Evolutionary conservation across 2,888 invertebrate species (phyloP).

Genomic region (Dicyrtomina minuta): DNA sequence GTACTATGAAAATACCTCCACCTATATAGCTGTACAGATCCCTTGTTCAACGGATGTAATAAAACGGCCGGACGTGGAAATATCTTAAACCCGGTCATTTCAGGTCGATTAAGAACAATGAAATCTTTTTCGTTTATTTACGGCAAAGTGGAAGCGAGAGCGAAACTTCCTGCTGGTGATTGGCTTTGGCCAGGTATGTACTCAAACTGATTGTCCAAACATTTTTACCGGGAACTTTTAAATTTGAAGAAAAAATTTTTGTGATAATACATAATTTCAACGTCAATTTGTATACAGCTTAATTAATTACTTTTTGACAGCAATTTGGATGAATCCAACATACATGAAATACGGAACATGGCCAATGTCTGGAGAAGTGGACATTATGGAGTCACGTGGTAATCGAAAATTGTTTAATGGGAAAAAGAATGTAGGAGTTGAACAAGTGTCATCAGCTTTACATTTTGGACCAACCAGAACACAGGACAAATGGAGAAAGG

Average conservation of each 20-base stretch:
- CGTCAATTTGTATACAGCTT: not conserved
- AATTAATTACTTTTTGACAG: not conserved
- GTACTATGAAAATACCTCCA: not conserved
- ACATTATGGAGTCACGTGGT: conserved; percentile 70
- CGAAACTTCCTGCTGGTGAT: conserved; percentile 71
- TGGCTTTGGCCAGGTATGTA: conserved; percentile 65
- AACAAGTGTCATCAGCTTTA: not conserved
- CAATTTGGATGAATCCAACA: conserved; percentile 25
- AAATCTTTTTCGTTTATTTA: conserved; percentile 67
- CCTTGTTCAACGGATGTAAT: conserved; percentile 60
- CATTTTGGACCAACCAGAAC: conserved; percentile 11
- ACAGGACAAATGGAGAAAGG: not conserved
- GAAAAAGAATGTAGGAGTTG: conserved; percentile 65
- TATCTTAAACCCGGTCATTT: conserved; percentile 67
- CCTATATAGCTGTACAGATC: conserved; percentile 17
- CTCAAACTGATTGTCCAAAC: not conserved
- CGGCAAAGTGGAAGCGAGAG: conserved; percentile 66
- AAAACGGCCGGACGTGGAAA: conserved; percentile 61
- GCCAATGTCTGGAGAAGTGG: conserved; percentile 72
- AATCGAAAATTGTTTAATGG: no score
- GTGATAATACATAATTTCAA: no score
- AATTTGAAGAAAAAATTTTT: no score
- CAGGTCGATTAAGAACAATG: conserved; percentile 66
- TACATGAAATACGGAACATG: conserved; percentile 56
- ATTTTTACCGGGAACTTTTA: not conserved